Percentiles rank a stretch among this genome's conserved stretches.
Evolutionary conservation across 2,888 invertebrate species (phyloP).

Genomic region (Hololepta plana): DNA sequence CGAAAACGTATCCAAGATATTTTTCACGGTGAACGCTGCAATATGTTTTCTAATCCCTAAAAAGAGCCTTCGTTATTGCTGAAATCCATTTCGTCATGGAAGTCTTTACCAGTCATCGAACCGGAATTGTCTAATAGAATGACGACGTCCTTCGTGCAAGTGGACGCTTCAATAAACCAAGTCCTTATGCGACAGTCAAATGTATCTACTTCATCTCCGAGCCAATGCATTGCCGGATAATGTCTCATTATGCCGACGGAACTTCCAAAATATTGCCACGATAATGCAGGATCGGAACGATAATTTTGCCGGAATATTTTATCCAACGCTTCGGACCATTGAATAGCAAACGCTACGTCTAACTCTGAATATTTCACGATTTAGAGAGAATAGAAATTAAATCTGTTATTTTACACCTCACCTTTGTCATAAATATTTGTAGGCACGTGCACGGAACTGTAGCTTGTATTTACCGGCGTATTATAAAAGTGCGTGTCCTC

Average conservation of each 20-base stretch:
- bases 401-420: too few relatives aligned
- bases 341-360: slow-evolving; percentile 54
- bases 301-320: slow-evolving; percentile 72
- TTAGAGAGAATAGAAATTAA: too few relatives aligned
- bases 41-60: slow-evolving; percentile 37
- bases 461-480: slow-evolving; percentile 57
- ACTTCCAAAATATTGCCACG: slow-evolving; percentile 97
- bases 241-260: slow-evolving; percentile 82
- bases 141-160: slow-evolving; percentile 92
- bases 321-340: slow-evolving; percentile 80
- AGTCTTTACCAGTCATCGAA: slow-evolving; percentile 69
- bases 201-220: slow-evolving; percentile 41
- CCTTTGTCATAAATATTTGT: slow-evolving; percentile 81
- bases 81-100: not conserved
- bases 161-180: slow-evolving; percentile 96
- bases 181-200: slow-evolving; percentile 86
- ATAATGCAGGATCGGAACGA: slow-evolving; percentile 70
- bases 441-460: slow-evolving; percentile 84
- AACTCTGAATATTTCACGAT: too few relatives aligned
- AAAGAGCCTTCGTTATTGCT: slow-evolving; percentile 7
- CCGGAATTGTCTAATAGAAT: slow-evolving; percentile 91
- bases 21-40: slow-evolving; percentile 71
- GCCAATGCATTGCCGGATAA: slow-evolving; percentile 49
- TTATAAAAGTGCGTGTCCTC: slow-evolving; percentile 72
- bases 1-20: slow-evolving; percentile 84